Conservation (phyloP, 2,888 invertebrate species). For the Meganola albula region DNA sequence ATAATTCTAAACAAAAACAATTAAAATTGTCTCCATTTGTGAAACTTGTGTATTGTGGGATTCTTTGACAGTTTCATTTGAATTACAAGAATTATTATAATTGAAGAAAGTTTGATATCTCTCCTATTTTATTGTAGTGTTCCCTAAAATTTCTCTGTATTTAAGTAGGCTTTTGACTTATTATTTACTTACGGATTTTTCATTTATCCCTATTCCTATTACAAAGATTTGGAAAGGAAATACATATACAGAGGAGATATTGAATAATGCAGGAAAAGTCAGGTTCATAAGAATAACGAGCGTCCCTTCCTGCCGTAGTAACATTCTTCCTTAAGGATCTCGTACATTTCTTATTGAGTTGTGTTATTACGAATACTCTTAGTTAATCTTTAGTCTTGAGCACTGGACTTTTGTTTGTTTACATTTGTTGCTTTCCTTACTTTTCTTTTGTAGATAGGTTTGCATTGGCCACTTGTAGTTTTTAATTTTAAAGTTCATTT, state of each 20-base stretch:
- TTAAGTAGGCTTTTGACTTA: too few species aligned
- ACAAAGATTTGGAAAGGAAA: conserved; percentile 1
- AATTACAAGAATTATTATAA: too few species aligned
- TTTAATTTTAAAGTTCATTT: neutral
- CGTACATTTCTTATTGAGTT: conserved; percentile 10
- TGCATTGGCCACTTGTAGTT: neutral
- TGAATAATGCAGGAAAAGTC: conserved; percentile 32
- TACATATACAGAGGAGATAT: conserved; percentile 30
- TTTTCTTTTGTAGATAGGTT: conserved; percentile 7
- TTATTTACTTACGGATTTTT: too few species aligned
- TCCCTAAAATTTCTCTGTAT: too few species aligned
- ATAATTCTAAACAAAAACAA: conserved; percentile 3
- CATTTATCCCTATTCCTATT: too few species aligned
- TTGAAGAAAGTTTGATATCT: too few species aligned
- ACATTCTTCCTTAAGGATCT: conserved; percentile 14
- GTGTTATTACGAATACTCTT: too few species aligned
- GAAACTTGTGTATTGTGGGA: neutral
- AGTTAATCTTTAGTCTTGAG: too few species aligned
- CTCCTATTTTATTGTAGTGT: too few species aligned
- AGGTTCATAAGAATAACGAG: conserved; percentile 30
- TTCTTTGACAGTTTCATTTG: neutral
- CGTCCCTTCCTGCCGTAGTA: conserved; percentile 24
- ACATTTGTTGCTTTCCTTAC: too few species aligned
- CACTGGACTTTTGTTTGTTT: too few species aligned
- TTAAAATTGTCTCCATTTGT: neutral